Percentiles rank a stretch among this genome's conserved stretches.
Evolutionary conservation across 2,797 vertebrate genomes (phyloP).

Genomic region (Chromobotia macracanthus): DNA sequence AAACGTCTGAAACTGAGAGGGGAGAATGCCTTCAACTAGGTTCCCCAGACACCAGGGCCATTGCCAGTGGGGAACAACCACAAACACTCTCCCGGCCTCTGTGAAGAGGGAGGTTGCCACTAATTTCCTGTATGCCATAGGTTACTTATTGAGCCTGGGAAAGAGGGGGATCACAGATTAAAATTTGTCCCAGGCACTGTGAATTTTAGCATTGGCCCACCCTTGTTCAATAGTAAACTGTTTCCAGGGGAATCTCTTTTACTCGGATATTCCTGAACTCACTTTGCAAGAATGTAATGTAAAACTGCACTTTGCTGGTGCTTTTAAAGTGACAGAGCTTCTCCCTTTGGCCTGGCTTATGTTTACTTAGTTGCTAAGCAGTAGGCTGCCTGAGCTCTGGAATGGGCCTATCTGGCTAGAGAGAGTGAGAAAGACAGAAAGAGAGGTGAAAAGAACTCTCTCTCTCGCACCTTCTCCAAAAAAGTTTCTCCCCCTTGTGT

Average conservation of each 20-base stretch:
- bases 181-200: background rate
- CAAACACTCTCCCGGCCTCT: too few relatives aligned
- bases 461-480: slow-evolving; percentile 14
- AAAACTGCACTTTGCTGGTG: slow-evolving; percentile 10
- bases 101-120: too few relatives aligned
- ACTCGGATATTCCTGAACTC: slow-evolving; percentile 22
- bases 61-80: too few relatives aligned
- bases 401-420: slow-evolving; percentile 54
- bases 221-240: slow-evolving; percentile 7
- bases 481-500: background rate
- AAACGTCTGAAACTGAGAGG: background rate
- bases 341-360: slow-evolving; percentile 61
- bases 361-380: slow-evolving; percentile 63
- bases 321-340: slow-evolving; percentile 25
- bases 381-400: slow-evolving; percentile 50
- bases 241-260: slow-evolving; percentile 20
- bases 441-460: slow-evolving; percentile 25
- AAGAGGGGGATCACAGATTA: too few relatives aligned
- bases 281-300: slow-evolving; percentile 26
- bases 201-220: background rate
- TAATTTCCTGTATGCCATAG: too few relatives aligned
- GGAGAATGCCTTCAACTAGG: slow-evolving; percentile 4
- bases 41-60: background rate
- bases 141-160: too few relatives aligned
- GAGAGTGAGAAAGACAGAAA: slow-evolving; percentile 47